These are phyloP conservation scores for Dromococcyx pavoninus DNA, from an alignment of 2,797 vertebrate genomes.

Conservation along the genomic window DNA sequence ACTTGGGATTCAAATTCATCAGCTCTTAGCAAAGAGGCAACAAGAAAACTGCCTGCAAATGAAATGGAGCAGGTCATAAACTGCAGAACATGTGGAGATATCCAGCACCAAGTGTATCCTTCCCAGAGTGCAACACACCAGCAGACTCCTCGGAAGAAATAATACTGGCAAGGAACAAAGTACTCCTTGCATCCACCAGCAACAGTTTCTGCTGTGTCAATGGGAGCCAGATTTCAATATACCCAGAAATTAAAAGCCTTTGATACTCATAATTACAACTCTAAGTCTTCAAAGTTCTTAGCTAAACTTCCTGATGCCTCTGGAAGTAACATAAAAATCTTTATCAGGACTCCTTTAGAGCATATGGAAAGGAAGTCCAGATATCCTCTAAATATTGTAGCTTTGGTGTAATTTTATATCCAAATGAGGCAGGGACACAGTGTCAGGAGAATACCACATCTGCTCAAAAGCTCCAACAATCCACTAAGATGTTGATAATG, in stretches of 20 bases:
- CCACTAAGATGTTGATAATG: not conserved
- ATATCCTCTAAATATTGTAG: not conserved
- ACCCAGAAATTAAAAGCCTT: not conserved
- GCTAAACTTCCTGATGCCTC: not conserved
- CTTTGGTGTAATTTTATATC: not conserved
- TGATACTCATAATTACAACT: not conserved
- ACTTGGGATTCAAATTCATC: not conserved
- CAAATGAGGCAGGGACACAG: not conserved
- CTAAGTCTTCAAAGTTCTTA: not conserved
- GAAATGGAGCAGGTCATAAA: not conserved
- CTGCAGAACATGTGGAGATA: not conserved
- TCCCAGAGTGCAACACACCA: not conserved
- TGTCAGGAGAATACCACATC: fast-evolving
- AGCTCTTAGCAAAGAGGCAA: not conserved
- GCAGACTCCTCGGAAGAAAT: not conserved
- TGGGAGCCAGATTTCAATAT: not conserved
- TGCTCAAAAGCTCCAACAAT: not conserved
- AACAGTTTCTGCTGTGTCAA: not conserved
- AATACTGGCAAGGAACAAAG: not conserved
- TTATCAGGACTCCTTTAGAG: not conserved
- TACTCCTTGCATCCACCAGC: not conserved
- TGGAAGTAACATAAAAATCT: not conserved
- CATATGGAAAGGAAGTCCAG: not conserved
- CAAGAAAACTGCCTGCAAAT: not conserved
- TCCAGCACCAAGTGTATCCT: not conserved